phyloP scores from a whole-genome alignment of 2,113 vertebrate genomes.

The Syngnathus scovelli region DNA sequence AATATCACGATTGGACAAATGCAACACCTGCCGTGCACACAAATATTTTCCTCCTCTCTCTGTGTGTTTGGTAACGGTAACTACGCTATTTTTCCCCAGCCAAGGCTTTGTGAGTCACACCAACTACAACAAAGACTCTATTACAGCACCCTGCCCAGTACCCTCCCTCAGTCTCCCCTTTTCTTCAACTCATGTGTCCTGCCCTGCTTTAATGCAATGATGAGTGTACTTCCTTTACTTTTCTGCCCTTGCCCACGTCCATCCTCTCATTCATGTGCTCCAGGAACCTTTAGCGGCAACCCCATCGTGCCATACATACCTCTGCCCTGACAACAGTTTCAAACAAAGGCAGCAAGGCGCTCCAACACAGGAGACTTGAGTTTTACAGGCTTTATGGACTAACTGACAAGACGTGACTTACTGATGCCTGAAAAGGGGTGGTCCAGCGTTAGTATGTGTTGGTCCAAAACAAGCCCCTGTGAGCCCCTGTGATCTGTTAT shows the following conservation, averaged over 20 bases:
- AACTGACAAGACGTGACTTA: constrained; percentile 16
- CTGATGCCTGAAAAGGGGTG: constrained; percentile 34
- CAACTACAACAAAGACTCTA: constrained; percentile 66
- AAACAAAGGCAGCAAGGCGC: constrained; percentile 49
- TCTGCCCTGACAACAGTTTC: constrained; percentile 61
- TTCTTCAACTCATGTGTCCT: constrained; percentile 28
- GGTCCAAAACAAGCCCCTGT: constrained; percentile 24
- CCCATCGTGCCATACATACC: constrained; percentile 56
- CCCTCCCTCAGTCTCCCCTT: constrained; percentile 23
- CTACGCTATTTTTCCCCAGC: constrained; percentile 43
- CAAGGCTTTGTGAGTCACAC: constrained; percentile 58
- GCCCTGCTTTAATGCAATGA: constrained; percentile 46
- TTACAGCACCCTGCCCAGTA: constrained; percentile 39
- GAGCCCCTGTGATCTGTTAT: not conserved
- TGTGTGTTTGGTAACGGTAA: constrained; percentile 60
- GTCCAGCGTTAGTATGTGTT: constrained; percentile 8
- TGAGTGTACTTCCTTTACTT: constrained; percentile 61
- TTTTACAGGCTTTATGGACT: constrained; percentile 42
- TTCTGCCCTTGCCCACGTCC: constrained; percentile 41
- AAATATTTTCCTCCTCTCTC: constrained; percentile 16
- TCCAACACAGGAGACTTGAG: constrained; percentile 27
- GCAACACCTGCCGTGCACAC: not conserved
- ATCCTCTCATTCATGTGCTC: constrained; percentile 57
- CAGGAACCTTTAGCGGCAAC: constrained; percentile 49
- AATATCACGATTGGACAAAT: constrained; percentile 13